phyloP scores from a whole-genome alignment of 2,797 vertebrate species.

The Peromyscus melanophrys region DNA sequence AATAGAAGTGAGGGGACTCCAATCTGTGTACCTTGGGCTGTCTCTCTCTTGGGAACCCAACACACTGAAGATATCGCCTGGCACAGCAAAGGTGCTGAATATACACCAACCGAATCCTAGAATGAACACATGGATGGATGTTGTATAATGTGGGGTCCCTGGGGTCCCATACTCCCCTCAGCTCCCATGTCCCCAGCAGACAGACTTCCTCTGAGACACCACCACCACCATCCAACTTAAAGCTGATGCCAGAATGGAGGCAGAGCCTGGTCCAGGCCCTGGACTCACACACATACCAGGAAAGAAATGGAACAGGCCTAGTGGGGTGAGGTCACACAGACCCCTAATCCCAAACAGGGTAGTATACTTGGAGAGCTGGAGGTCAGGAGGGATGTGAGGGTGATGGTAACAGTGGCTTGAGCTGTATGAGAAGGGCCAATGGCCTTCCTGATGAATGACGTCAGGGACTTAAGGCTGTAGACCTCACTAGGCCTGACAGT shows the following conservation, averaged over 20 bases:
- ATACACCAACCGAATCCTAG: neutral
- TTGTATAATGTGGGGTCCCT: rapidly evolving
- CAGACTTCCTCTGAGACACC: neutral
- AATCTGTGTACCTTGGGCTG: neutral
- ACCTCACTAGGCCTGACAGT: rapidly evolving
- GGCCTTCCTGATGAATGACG: neutral
- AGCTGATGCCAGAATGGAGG: neutral
- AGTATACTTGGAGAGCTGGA: neutral
- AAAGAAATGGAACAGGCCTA: neutral
- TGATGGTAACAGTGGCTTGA: rapidly evolving
- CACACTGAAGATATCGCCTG: neutral
- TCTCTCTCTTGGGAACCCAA: neutral
- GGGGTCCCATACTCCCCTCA: rapidly evolving
- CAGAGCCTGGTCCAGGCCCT: neutral
- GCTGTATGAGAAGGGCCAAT: neutral
- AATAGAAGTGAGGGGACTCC: neutral
- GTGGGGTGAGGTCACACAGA: too few relatives aligned
- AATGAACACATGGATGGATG: rapidly evolving
- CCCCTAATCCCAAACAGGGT: neutral
- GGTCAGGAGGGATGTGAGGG: rapidly evolving
- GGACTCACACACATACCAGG: neutral
- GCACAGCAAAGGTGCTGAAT: rapidly evolving
- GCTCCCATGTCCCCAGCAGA: neutral
- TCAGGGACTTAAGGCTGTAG: neutral
- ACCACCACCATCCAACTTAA: neutral